Percentiles rank a stretch among this genome's conserved stretches.
Conservation (phyloP, 1,140 invertebrate species). For the Leptonema lineaticorne region DNA sequence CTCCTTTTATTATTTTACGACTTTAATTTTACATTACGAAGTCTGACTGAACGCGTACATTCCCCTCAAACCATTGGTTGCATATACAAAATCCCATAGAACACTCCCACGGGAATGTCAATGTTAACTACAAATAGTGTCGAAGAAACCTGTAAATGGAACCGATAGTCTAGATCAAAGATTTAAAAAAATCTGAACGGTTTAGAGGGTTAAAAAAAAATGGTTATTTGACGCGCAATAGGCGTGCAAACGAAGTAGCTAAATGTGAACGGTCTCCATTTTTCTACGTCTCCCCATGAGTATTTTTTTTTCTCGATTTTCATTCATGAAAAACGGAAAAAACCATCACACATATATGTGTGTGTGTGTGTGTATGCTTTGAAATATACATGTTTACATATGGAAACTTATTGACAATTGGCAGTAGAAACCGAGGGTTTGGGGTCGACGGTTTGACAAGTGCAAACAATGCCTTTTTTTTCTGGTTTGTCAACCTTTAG, state of each 20-base stretch:
- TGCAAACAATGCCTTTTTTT: slow-evolving; percentile 17
- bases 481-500: slow-evolving; percentile 7
- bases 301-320: no score
- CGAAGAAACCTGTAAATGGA: neutral
- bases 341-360: no score
- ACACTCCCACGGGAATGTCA: neutral
- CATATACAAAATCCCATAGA: neutral
- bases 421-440: neutral
- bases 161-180: no score
- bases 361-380: no score
- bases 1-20: slow-evolving; percentile 43
- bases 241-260: no score
- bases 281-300: no score
- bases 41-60: neutral
- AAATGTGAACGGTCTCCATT: no score
- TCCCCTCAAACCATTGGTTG: neutral
- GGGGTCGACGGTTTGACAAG: slow-evolving; percentile 23
- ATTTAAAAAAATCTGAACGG: no score
- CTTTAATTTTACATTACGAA: slow-evolving; percentile 42
- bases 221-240: no score
- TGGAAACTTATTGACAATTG: slow-evolving; percentile 5
- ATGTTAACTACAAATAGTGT: neutral
- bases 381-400: slow-evolving; percentile 6
- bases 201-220: no score
- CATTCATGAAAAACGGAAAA: no score